Base-by-base conservation (phyloP, 2,888 invertebrate genomes). In the Caenorhabditis panamensis region DNA sequence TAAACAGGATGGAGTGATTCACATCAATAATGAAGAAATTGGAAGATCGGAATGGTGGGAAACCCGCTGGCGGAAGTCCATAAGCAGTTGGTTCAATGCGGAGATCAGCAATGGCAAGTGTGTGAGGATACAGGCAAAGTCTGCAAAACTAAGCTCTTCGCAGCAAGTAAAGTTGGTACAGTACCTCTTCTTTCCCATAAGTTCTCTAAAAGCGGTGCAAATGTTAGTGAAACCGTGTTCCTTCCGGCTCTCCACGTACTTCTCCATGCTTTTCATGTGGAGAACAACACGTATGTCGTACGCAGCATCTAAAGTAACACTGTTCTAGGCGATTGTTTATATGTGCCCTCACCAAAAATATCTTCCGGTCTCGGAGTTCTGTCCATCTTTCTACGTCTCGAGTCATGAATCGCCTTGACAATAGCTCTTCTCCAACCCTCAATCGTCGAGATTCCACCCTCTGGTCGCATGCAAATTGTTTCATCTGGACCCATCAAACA, bases 91-190 rank as follows among this genome's bases (percentile, higher is more conserved):
- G 88, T 59, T 87, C 87, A 26, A 87, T 84, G 51, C 82, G 69
- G n/a, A 79, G 61, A 49, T 83, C 78, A 18, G 82, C 83, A n/a
- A 89, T 63, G 18, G 88, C 67, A 24, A 89, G 84, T 3, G 87
- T 83, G 56, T 89, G 87, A 9, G 88, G 82, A 69, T 88, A 89
- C 56, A 89, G 84, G 53, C 89, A 88, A 4, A 89, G 67, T 49
- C 89, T 85, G 62, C 49, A 79, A 47, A 9, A 4, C 5, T 20
- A n/a, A 4, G 22, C 6, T 2, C 31, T 41, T 24, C 20, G n/a
- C 9, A 37, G 16, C 24, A 0, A 8, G 31, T 24, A 1, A n/a
- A 8, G 11, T 5, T 16, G 8, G 1, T n/a, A 11, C 11, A 20
- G 5, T 54, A 81, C 81, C 81, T 54, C 54, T 75, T 82, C 41